A percentile compares a stretch with the other conserved stretches of the same genome.
phyloP scores from a whole-genome alignment of 2,888 invertebrate genomes.

The Tenthredo notha region DNA sequence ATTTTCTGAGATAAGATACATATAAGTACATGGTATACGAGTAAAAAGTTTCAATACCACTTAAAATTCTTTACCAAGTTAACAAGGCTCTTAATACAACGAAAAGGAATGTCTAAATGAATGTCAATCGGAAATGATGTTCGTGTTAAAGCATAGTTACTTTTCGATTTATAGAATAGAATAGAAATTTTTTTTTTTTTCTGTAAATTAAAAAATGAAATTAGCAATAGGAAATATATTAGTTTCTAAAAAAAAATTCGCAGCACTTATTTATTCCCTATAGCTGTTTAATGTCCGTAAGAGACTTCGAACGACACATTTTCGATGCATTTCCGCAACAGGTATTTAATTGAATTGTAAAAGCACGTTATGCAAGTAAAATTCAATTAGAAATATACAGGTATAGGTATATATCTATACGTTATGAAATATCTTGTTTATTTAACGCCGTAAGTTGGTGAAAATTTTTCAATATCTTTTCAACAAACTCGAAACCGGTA shows the following conservation, averaged over 20 bases:
- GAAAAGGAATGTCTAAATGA: background rate
- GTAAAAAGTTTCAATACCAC: slow-evolving; percentile 24
- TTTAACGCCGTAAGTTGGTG: background rate
- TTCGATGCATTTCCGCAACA: slow-evolving; percentile 11
- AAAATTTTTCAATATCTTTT: slow-evolving; percentile 2
- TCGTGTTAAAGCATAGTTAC: slow-evolving; percentile 10
- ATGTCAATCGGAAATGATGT: background rate
- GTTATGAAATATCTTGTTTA: slow-evolving; percentile 18
- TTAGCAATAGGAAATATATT: background rate
- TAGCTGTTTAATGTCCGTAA: background rate
- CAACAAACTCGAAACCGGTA: slow-evolving; percentile 29
- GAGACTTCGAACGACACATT: background rate
- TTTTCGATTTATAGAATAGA: background rate
- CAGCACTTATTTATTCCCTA: background rate
- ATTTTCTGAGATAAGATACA: slow-evolving; percentile 29
- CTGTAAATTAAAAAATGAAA: background rate
- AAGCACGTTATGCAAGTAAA: slow-evolving; percentile 32
- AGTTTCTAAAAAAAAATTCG: background rate
- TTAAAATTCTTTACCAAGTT: slow-evolving; percentile 32
- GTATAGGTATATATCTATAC: background rate
- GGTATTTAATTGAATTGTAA: slow-evolving; percentile 4
- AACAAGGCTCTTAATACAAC: slow-evolving; percentile 27
- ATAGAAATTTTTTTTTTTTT: background rate
- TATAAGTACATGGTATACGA: background rate
- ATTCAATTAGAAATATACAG: background rate